phyloP scores from a whole-genome alignment of 1,140 invertebrate genomes.

The Matsumurasca onukii region DNA sequence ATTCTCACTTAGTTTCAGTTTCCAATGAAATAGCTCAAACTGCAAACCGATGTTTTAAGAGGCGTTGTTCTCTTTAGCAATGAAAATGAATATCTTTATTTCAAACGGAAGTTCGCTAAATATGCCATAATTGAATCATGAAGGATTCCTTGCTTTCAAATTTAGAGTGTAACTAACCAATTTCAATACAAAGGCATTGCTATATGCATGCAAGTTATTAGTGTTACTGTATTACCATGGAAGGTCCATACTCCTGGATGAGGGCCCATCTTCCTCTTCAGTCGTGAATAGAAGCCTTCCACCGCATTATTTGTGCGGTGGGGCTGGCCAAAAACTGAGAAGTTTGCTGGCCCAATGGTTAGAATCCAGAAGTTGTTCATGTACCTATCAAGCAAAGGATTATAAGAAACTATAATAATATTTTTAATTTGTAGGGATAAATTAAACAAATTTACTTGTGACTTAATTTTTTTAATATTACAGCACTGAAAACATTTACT shows the following conservation, averaged over 20 bases:
- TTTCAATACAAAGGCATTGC: too few species aligned
- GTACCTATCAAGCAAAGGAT: background rate
- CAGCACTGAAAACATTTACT: background rate
- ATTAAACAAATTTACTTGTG: background rate
- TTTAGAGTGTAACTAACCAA: too few species aligned
- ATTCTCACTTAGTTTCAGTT: too few species aligned
- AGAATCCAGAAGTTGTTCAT: background rate
- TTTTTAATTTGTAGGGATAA: background rate
- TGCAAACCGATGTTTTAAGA: too few species aligned
- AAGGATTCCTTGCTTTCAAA: too few species aligned
- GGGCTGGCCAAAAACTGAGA: background rate
- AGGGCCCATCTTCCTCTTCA: background rate
- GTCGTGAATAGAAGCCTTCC: background rate
- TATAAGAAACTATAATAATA: background rate
- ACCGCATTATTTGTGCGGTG: background rate
- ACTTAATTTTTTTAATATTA: background rate
- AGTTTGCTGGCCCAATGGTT: background rate
- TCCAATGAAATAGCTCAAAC: too few species aligned
- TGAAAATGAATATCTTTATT: too few species aligned
- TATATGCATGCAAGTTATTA: too few species aligned
- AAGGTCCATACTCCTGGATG: background rate
- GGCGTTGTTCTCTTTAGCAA: too few species aligned
- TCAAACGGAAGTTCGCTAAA: too few species aligned
- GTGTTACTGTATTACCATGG: too few species aligned
- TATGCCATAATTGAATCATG: too few species aligned